These are phyloP conservation scores for Exephanes ischioxanthus DNA, from an alignment of 2,888 invertebrate species.

Conservation along the genomic window DNA sequence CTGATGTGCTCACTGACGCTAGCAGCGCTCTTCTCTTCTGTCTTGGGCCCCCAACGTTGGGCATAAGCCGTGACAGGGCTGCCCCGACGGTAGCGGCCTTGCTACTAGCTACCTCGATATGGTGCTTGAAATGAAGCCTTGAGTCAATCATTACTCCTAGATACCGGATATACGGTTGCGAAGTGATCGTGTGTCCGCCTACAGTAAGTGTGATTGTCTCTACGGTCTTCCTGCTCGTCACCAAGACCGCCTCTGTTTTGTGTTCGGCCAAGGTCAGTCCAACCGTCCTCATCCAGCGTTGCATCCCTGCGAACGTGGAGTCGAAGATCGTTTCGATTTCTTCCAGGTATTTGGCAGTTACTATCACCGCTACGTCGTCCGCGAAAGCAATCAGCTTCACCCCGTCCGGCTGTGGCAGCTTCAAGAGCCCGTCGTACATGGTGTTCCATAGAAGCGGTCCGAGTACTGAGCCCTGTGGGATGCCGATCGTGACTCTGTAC, in stretches of 20 bases:
- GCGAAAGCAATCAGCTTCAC: background rate
- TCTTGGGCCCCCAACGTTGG: conserved; percentile 38
- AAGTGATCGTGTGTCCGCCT: conserved; percentile 39
- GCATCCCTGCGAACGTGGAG: background rate
- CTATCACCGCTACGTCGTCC: background rate
- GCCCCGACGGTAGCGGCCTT: conserved; percentile 9
- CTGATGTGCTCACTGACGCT: conserved; percentile 49
- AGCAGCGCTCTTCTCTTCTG: conserved; percentile 48
- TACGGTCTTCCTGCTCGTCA: conserved; percentile 46
- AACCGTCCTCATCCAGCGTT: background rate
- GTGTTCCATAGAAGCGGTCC: background rate
- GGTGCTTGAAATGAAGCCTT: conserved; percentile 56
- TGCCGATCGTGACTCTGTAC: background rate
- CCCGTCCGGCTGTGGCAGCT: background rate
- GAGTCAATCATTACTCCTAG: conserved; percentile 60
- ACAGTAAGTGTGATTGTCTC: conserved; percentile 48
- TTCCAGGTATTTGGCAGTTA: conserved; percentile 6
- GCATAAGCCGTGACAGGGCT: background rate
- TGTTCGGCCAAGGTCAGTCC: conserved; percentile 61
- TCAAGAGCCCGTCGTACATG: background rate
- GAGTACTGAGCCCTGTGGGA: background rate
- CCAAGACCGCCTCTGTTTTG: conserved; percentile 63
- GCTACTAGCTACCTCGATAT: conserved; percentile 19
- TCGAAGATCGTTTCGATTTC: background rate
- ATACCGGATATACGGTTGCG: conserved; percentile 50